These are phyloP conservation scores for Anguilla rostrata DNA, from an alignment of 2,113 vertebrate genomes.

Conservation along the genomic window DNA sequence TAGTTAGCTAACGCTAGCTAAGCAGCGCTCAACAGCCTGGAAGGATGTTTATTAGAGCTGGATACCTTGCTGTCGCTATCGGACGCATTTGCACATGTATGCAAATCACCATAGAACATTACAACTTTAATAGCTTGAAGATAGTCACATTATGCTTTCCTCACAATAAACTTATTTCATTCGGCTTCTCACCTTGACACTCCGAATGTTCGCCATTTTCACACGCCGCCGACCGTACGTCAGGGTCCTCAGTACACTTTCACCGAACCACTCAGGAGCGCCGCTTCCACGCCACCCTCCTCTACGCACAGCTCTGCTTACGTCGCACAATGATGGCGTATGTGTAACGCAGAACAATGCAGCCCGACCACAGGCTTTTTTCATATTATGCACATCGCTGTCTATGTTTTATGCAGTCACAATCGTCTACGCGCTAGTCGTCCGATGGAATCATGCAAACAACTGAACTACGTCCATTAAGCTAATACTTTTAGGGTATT, in stretches of 20 bases:
- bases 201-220: slow-evolving; percentile 74
- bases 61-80: neutral
- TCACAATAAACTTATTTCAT: neutral
- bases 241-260: neutral
- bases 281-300: too few relatives aligned
- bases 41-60: neutral
- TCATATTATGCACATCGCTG: too few relatives aligned
- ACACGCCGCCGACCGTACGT: neutral
- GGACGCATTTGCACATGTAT: neutral
- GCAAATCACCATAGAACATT: neutral
- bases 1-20: neutral
- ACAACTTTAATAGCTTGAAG: neutral
- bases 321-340: neutral
- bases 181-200: slow-evolving; percentile 69
- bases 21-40: neutral
- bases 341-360: neutral
- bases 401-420: too few relatives aligned
- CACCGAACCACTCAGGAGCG: neutral
- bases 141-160: neutral
- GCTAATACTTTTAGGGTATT: neutral
- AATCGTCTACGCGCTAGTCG: neutral
- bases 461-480: neutral
- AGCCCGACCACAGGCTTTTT: too few relatives aligned
- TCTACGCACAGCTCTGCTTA: neutral
- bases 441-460: neutral